Conservation (phyloP, 2,797 vertebrate genomes). For the Sebastes kiyomatsui region DNA sequence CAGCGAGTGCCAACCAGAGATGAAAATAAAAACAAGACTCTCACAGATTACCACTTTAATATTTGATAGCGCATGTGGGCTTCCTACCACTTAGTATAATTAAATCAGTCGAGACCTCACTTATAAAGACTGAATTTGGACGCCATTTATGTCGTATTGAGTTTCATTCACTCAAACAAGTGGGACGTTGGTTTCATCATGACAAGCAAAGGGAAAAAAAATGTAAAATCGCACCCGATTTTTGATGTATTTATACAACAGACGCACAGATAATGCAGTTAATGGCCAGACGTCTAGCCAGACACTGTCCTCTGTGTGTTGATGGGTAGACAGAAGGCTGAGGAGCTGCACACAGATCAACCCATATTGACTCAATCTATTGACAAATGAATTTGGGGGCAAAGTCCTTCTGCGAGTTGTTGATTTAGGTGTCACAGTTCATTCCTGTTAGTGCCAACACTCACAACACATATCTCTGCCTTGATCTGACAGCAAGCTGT, state of each 20-base stretch:
- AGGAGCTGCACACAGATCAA: constrained; percentile 80
- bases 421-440: constrained; percentile 88
- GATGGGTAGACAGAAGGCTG: constrained; percentile 77
- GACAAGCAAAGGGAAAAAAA: constrained; percentile 28
- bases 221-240: background rate
- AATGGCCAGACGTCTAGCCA: constrained; percentile 75
- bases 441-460: constrained; percentile 81
- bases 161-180: constrained; percentile 57
- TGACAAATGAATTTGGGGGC: constrained; percentile 86
- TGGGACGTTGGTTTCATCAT: constrained; percentile 28
- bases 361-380: constrained; percentile 86
- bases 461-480: constrained; percentile 80
- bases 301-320: constrained; percentile 69
- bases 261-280: constrained; percentile 69
- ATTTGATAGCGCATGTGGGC: constrained; percentile 60
- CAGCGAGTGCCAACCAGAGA: background rate
- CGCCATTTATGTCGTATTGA: constrained; percentile 49
- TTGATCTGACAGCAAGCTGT: constrained; percentile 86
- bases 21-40: constrained; percentile 52
- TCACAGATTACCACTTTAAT: constrained; percentile 59
- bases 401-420: constrained; percentile 87
- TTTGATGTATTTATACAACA: constrained; percentile 64
- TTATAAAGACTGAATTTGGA: constrained; percentile 63
- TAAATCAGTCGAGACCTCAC: constrained; percentile 62
- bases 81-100: constrained; percentile 68